Conservation (phyloP, 2,888 invertebrate genomes). For the Maniola hyperantus region DNA sequence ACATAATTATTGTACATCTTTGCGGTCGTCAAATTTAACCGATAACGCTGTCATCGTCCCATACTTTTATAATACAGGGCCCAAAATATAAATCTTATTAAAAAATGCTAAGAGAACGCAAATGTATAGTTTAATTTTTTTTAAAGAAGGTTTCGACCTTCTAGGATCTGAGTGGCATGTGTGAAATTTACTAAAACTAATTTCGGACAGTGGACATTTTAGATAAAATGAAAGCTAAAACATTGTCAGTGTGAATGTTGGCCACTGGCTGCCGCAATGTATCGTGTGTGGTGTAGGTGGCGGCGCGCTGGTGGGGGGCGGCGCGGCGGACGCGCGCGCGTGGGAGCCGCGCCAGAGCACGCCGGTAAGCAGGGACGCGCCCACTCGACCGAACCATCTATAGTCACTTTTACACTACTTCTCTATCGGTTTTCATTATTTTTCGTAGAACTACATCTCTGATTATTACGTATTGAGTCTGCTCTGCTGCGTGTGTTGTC, state of each 20-base stretch:
- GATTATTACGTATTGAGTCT: slow-evolving; percentile 75
- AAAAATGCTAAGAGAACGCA: not conserved
- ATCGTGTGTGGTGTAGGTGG: slow-evolving; percentile 79
- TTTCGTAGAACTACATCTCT: slow-evolving; percentile 72
- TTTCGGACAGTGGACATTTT: slow-evolving; percentile 12
- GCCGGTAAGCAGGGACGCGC: slow-evolving; percentile 77
- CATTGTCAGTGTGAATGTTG: slow-evolving; percentile 37
- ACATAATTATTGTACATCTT: not conserved
- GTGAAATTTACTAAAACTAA: slow-evolving; percentile 1
- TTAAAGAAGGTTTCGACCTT: no score
- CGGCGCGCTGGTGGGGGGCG: slow-evolving; percentile 72
- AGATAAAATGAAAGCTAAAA: slow-evolving; percentile 4
- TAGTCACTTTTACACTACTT: slow-evolving; percentile 65
- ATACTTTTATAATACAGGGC: not conserved
- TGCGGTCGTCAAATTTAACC: not conserved
- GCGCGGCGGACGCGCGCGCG: slow-evolving; percentile 66
- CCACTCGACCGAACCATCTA: slow-evolving; percentile 63
- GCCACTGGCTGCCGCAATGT: slow-evolving; percentile 51
- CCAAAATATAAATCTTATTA: not conserved
- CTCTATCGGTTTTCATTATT: slow-evolving; percentile 75
- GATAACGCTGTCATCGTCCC: not conserved
- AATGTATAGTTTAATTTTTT: not conserved
- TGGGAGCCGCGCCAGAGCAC: slow-evolving; percentile 74
- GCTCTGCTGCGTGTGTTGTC: slow-evolving; percentile 81
- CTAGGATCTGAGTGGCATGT: not conserved